Evolutionary conservation across 2,113 vertebrate genomes (phyloP).

Genomic region (Pao palembangensis): DNA sequence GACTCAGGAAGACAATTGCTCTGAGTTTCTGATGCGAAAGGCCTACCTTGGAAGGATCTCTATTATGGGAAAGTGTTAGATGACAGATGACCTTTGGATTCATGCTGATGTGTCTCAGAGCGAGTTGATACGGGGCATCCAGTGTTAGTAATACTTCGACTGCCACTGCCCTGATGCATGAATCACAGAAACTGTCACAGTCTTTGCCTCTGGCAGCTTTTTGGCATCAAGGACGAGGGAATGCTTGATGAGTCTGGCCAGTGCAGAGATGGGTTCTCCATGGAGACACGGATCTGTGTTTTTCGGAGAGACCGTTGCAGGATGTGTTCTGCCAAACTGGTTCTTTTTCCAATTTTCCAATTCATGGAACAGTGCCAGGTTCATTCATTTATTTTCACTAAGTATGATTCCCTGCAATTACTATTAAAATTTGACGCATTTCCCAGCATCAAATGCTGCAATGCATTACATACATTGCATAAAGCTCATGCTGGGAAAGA

Average conservation of each 20-base stretch:
- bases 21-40: slow-evolving; percentile 22
- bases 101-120: slow-evolving; percentile 25
- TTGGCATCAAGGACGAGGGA: slow-evolving; percentile 4
- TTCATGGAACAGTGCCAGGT: too few species aligned
- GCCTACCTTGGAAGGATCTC: slow-evolving; percentile 34
- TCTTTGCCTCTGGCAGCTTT: slow-evolving; percentile 15
- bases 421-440: too few species aligned
- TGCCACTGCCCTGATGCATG: slow-evolving; percentile 28
- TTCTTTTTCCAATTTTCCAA: too few species aligned
- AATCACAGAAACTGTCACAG: slow-evolving; percentile 27
- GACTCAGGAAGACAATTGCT: slow-evolving; percentile 51
- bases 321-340: not conserved
- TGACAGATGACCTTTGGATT: slow-evolving; percentile 41
- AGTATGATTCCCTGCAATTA: too few species aligned
- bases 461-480: too few species aligned
- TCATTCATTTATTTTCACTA: too few species aligned
- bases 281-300: not conserved
- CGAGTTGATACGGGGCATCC: slow-evolving; percentile 16
- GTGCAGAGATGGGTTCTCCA: too few species aligned
- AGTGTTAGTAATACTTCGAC: slow-evolving; percentile 35
- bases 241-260: not conserved
- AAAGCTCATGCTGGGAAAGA: too few species aligned
- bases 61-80: slow-evolving; percentile 22
- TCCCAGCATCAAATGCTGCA: too few species aligned
- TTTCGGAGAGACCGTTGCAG: not conserved